Percentiles rank a stretch among this genome's conserved stretches.
phyloP scores from a whole-genome alignment of 2,888 invertebrate species.

The Chorisops tibialis region DNA sequence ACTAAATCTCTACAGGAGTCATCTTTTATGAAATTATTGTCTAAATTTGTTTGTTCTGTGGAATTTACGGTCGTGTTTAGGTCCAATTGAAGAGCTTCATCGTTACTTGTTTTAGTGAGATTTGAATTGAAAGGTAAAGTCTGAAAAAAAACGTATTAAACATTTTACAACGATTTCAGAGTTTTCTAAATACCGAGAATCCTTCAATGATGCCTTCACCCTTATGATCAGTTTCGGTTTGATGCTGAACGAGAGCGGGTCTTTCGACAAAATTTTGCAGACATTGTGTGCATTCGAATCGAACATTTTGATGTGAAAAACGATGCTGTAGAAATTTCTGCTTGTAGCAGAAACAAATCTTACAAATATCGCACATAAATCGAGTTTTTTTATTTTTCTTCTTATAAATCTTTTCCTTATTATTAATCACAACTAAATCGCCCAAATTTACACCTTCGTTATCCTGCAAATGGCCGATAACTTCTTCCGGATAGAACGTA shows the following conservation, averaged over 20 bases:
- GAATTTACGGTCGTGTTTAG: too few relatives aligned
- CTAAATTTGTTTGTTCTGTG: too few relatives aligned
- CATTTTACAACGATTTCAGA: too few relatives aligned
- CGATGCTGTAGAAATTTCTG: slow-evolving; percentile 58
- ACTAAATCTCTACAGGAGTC: neutral
- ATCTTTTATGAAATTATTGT: too few relatives aligned
- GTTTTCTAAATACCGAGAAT: neutral
- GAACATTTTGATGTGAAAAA: slow-evolving; percentile 60
- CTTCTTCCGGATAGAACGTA: slow-evolving; percentile 48
- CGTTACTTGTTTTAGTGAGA: too few relatives aligned
- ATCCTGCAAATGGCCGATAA: slow-evolving; percentile 66
- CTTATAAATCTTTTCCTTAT: neutral
- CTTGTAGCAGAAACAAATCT: slow-evolving; percentile 53
- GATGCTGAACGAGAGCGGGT: slow-evolving; percentile 58
- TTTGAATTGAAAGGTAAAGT: too few relatives aligned
- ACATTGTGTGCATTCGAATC: slow-evolving; percentile 60
- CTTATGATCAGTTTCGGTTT: slow-evolving; percentile 55
- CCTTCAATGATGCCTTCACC: slow-evolving; percentile 54
- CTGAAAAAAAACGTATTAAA: too few relatives aligned
- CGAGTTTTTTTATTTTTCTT: slow-evolving; percentile 25
- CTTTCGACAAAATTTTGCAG: slow-evolving; percentile 53
- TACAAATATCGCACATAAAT: slow-evolving; percentile 53
- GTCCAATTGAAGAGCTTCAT: too few relatives aligned
- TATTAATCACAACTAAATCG: slow-evolving; percentile 59
- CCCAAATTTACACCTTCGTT: slow-evolving; percentile 60